These are phyloP conservation scores for Nymphalis io DNA, from an alignment of 1,140 invertebrate species.

Conservation along the genomic window DNA sequence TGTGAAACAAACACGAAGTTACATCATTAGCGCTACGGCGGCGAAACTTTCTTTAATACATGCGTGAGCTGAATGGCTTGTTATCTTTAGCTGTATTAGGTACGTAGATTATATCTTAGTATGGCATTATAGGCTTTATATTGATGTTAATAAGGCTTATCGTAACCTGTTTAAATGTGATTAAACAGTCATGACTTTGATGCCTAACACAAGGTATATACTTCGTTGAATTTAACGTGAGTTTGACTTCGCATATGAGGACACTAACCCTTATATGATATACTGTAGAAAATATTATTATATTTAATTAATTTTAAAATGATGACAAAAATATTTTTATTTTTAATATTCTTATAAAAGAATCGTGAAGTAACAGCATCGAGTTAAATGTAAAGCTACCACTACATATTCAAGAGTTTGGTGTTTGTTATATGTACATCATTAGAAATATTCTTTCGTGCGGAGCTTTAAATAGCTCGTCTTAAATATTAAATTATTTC, in stretches of 20 bases:
- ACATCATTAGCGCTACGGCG: conserved; percentile 16
- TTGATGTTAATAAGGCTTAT: background rate
- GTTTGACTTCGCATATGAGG: background rate
- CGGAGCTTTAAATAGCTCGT: no score
- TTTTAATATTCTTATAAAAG: no score
- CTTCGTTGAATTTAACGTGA: conserved; percentile 15
- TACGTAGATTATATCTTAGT: background rate
- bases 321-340: no score
- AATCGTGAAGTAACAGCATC: no score
- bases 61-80: conserved; percentile 17
- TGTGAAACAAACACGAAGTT: conserved; percentile 24
- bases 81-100: conserved; percentile 3
- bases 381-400: no score
- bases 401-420: no score
- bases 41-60: conserved; percentile 19
- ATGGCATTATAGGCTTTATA: background rate
- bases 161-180: background rate
- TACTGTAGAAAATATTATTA: no score
- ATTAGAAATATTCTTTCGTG: no score
- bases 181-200: conserved; percentile 10
- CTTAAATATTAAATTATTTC: no score
- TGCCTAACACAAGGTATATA: background rate
- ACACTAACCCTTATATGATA: no score
- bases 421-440: no score
- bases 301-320: no score